phyloP scores from a whole-genome alignment of 2,888 invertebrate species.

The Agriotes lineatus region DNA sequence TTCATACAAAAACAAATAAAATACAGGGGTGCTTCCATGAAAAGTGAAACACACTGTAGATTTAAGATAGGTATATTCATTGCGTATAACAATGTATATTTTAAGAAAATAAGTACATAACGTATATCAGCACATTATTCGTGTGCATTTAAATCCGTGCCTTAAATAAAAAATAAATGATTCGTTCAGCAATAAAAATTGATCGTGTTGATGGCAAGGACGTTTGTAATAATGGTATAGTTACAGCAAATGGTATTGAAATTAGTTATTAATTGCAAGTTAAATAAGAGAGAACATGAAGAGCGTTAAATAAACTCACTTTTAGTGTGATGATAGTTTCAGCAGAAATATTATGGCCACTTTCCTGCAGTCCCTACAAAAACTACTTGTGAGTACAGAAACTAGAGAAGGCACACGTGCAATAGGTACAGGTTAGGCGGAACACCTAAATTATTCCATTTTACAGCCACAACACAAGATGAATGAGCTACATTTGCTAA shows the following conservation, averaged over 20 bases:
- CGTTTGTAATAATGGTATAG: too few species aligned
- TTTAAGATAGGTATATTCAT: too few species aligned
- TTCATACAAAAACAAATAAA: too few species aligned
- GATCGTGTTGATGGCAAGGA: too few species aligned
- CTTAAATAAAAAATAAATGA: too few species aligned
- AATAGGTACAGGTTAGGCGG: conserved; percentile 29
- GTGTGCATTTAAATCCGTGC: too few species aligned
- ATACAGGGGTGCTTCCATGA: too few species aligned
- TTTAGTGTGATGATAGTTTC: conserved; percentile 92
- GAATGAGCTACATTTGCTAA: conserved; percentile 25
- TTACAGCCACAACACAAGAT: conserved; percentile 33
- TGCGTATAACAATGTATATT: too few species aligned
- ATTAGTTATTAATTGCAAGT: conserved; percentile 11
- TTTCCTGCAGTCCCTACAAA: conserved; percentile 92
- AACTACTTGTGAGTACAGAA: conserved; percentile 64
- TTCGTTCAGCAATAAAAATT: too few species aligned
- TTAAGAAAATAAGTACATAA: too few species aligned
- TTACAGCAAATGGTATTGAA: not conserved
- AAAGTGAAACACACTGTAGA: too few species aligned
- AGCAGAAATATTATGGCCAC: conserved; percentile 93
- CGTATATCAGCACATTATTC: too few species aligned
- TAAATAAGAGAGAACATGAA: not conserved
- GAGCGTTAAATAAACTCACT: conserved; percentile 74
- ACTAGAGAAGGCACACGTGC: conserved; percentile 47
- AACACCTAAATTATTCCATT: conserved; percentile 33